Conservation (phyloP, 2,797 vertebrate genomes). For the Atherinosoma microstoma region DNA sequence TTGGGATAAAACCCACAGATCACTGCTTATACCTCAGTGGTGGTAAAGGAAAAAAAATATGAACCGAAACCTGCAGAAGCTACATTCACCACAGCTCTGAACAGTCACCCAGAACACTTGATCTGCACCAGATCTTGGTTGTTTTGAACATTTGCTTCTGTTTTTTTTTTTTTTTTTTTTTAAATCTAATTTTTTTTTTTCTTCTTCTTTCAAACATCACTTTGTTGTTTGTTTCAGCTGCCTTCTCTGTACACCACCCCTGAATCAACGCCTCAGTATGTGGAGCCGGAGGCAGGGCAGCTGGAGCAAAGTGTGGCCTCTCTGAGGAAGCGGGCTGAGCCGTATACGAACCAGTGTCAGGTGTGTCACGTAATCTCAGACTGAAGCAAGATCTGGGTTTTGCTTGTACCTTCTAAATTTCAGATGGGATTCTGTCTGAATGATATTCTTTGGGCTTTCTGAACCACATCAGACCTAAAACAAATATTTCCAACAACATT, state of each 20-base stretch:
- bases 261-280: constrained; percentile 70
- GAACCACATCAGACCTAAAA: background rate
- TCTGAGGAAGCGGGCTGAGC: constrained; percentile 84
- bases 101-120: no score
- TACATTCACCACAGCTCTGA: background rate
- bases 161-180: no score
- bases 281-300: constrained; percentile 79
- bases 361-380: constrained; percentile 70
- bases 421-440: background rate
- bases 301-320: constrained; percentile 86
- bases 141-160: no score
- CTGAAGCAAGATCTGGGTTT: background rate
- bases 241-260: constrained; percentile 91
- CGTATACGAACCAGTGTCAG: constrained; percentile 87
- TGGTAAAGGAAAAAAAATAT: background rate
- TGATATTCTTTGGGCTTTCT: background rate
- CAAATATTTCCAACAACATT: background rate
- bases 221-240: constrained; percentile 74
- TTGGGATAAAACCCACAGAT: background rate
- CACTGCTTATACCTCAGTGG: background rate
- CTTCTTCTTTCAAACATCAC: no score
- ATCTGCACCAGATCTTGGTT: no score
- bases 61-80: background rate
- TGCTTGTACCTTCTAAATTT: background rate
- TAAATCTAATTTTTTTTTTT: no score